Percentiles rank a stretch among this genome's conserved stretches.
phyloP scores from a whole-genome alignment of 2,888 invertebrate genomes.

The Asteroscopus sphinx region DNA sequence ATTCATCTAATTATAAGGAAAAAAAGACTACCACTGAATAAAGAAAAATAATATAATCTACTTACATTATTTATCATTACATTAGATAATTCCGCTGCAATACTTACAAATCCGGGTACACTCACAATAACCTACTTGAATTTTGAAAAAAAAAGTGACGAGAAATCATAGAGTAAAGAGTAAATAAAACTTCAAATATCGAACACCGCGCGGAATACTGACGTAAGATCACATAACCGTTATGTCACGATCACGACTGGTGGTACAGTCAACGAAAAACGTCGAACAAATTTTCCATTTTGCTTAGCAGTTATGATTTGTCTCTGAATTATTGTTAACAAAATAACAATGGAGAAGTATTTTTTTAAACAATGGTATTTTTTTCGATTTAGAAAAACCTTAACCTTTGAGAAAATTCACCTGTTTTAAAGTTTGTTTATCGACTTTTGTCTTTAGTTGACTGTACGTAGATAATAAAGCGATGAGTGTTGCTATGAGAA shows the following conservation, averaged over 20 bases:
- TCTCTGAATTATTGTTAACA: too few relatives aligned
- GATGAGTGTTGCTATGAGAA: conserved; percentile 32
- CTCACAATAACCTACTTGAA: conserved; percentile 27
- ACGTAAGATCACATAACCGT: conserved; percentile 59
- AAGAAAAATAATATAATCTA: conserved; percentile 27
- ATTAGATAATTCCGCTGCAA: conserved; percentile 19
- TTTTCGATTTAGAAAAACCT: too few relatives aligned
- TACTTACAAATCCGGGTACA: conserved; percentile 35
- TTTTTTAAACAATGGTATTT: too few relatives aligned
- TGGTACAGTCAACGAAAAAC: too few relatives aligned
- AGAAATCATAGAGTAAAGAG: conserved; percentile 40
- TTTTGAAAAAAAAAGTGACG: conserved; percentile 16
- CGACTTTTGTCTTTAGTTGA: too few relatives aligned
- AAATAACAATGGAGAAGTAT: too few relatives aligned
- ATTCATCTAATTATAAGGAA: neutral
- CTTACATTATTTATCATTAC: conserved; percentile 5
- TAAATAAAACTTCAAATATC: conserved; percentile 47
- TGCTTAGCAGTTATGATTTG: too few relatives aligned
- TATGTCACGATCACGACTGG: conserved; percentile 56
- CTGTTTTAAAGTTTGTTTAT: too few relatives aligned
- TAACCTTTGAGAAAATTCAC: too few relatives aligned
- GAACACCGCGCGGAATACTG: conserved; percentile 24
- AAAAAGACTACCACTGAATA: neutral
- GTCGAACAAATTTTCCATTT: too few relatives aligned
- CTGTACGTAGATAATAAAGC: conserved; percentile 37